Conservation (phyloP, 2,113 vertebrate species). For the Anarrhichthys ocellatus region DNA sequence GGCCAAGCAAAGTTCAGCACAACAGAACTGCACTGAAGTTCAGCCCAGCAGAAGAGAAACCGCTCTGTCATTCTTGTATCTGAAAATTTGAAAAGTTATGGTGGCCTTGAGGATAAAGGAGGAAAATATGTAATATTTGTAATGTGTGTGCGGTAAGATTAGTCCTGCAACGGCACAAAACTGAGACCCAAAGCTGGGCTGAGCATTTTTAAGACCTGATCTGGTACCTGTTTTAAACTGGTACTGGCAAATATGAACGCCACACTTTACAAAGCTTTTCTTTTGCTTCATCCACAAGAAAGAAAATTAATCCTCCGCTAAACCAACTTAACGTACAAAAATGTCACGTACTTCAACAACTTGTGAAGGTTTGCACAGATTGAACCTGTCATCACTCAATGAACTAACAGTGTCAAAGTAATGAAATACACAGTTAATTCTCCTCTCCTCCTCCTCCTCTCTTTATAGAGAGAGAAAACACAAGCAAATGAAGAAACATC, state of each 20-base stretch:
- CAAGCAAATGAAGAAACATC: no score
- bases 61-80: slow-evolving; percentile 14
- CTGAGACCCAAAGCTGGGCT: not conserved
- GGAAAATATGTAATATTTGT: not conserved
- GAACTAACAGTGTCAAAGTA: no score
- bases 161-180: not conserved
- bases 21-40: slow-evolving; percentile 27
- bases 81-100: slow-evolving; percentile 18
- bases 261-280: not conserved
- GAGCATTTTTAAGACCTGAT: not conserved
- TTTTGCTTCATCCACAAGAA: not conserved
- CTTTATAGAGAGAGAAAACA: no score
- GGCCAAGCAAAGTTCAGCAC: slow-evolving; percentile 67
- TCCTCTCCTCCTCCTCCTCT: no score
- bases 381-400: not conserved
- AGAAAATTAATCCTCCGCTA: not conserved
- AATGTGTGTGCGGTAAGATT: not conserved
- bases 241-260: not conserved
- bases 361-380: no score
- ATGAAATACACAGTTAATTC: no score
- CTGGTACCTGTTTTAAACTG: not conserved
- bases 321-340: not conserved
- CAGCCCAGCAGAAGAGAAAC: slow-evolving; percentile 24
- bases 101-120: not conserved
- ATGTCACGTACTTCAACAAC: not conserved